Evolutionary conservation across 2,113 vertebrate species (phyloP).

Genomic region (Motacilla alba): DNA sequence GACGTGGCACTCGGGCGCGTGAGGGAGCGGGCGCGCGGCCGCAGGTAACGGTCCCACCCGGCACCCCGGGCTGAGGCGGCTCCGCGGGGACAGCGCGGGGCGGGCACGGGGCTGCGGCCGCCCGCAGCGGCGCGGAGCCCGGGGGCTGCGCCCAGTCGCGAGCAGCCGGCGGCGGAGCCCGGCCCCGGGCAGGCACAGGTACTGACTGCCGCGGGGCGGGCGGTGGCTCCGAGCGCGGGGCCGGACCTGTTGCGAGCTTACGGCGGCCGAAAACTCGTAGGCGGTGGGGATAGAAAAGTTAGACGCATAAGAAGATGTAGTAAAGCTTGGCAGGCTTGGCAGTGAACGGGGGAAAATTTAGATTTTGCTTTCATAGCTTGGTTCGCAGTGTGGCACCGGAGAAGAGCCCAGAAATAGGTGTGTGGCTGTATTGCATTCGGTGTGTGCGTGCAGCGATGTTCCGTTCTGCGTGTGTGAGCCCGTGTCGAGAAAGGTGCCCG

Average conservation of each 20-base stretch:
- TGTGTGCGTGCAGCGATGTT: not conserved
- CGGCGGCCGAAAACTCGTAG: not conserved
- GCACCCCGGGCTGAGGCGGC: not conserved
- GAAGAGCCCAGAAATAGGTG: fast-evolving
- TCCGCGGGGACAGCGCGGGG: not conserved
- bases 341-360: fast-evolving
- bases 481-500: not conserved
- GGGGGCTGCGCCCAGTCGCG: not conserved
- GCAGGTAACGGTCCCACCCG: too few relatives aligned
- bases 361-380: not conserved
- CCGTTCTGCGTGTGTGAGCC: fast-evolving
- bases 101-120: not conserved
- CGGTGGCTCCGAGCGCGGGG: not conserved
- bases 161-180: not conserved
- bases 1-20: too few relatives aligned
- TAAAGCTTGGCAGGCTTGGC: too few relatives aligned
- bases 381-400: too few relatives aligned
- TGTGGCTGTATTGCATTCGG: fast-evolving
- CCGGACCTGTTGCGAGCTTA: not conserved
- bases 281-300: too few relatives aligned
- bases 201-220: not conserved
- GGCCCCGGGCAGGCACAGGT: not conserved
- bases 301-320: fast-evolving
- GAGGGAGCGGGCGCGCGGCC: too few relatives aligned
- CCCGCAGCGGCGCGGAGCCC: not conserved